Percentiles rank a stretch among this genome's conserved stretches.
Conservation (phyloP, 2,797 vertebrate species). For the Xenops minutus region DNA sequence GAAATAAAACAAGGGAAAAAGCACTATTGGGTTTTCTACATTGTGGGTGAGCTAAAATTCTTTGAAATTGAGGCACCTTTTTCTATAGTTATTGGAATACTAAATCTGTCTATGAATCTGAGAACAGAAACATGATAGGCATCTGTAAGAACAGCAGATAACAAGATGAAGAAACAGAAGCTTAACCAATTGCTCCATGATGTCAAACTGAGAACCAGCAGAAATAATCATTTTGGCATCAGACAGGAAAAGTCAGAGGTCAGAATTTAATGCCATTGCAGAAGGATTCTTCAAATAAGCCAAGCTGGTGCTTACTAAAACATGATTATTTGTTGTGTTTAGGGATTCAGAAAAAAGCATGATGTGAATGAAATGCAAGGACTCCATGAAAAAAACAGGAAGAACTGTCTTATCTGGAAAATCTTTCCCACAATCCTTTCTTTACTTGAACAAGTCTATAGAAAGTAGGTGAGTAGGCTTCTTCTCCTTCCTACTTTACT, state of each 20-base stretch:
- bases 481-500: neutral
- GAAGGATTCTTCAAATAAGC: constrained; percentile 58
- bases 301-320: constrained; percentile 73
- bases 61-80: neutral
- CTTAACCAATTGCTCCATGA: constrained; percentile 70
- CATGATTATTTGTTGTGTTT: constrained; percentile 65
- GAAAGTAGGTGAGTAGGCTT: neutral
- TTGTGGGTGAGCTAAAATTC: neutral
- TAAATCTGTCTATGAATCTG: constrained; percentile 56
- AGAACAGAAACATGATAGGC: constrained; percentile 19
- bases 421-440: neutral
- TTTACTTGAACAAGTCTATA: neutral
- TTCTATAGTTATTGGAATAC: neutral
- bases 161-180: constrained; percentile 51
- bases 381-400: neutral
- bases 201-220: constrained; percentile 62
- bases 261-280: constrained; percentile 31
- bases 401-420: neutral
- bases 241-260: constrained; percentile 70
- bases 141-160: constrained; percentile 32
- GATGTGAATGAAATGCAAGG: neutral
- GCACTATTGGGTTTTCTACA: fast-evolving
- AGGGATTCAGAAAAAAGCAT: constrained; percentile 28
- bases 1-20: fast-evolving
- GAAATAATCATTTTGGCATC: constrained; percentile 73